Evolutionary conservation across 2,797 vertebrate genomes (phyloP).

Genomic region (Corythornis leucogaster): DNA sequence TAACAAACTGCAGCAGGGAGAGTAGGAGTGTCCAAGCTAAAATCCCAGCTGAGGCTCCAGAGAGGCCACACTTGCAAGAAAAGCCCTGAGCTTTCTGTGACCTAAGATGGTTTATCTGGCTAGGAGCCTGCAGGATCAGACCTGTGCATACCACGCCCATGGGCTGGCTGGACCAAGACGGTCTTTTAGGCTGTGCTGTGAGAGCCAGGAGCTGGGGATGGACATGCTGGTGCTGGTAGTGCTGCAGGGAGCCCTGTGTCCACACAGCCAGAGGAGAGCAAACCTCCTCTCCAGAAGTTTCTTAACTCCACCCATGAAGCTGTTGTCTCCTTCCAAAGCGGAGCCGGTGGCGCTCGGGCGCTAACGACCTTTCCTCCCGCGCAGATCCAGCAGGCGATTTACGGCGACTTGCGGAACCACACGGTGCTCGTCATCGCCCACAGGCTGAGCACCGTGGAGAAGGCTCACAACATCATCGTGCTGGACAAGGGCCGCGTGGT

Average conservation of each 20-base stretch:
- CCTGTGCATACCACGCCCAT: neutral
- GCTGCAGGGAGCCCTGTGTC: neutral
- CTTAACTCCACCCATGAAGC: neutral
- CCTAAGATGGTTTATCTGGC: neutral
- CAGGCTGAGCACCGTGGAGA: conserved; percentile 95
- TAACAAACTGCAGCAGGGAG: neutral
- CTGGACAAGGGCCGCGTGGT: conserved; percentile 86
- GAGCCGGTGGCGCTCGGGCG: neutral
- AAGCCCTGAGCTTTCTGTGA: neutral
- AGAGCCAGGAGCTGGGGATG: neutral
- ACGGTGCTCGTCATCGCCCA: conserved; percentile 93
- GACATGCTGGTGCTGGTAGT: neutral
- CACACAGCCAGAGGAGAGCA: neutral
- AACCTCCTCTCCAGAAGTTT: neutral
- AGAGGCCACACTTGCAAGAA: neutral
- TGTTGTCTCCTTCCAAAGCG: neutral
- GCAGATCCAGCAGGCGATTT: conserved; percentile 93
- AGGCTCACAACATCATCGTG: conserved; percentile 86
- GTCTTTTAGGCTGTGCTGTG: neutral
- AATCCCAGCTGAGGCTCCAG: neutral
- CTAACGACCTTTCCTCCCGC: neutral
- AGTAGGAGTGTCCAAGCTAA: neutral
- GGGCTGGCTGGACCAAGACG: neutral
- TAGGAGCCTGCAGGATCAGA: neutral
- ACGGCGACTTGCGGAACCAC: conserved; percentile 82